These are phyloP conservation scores for Oscheius sp. DNA, from an alignment of 1,140 invertebrate genomes.

Conservation along the genomic window DNA sequence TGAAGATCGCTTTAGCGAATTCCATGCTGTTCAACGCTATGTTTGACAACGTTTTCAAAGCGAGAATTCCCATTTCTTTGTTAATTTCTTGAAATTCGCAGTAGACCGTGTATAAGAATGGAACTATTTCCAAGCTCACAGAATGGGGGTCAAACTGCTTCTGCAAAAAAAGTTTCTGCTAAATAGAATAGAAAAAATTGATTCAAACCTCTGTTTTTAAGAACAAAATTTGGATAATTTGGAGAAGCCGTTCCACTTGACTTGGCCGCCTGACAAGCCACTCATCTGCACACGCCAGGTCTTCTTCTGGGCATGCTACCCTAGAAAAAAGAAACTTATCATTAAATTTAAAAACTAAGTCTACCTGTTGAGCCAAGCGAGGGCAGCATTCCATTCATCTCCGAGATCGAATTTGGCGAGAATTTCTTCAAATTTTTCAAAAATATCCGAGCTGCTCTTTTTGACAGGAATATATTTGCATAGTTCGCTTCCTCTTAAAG, in stretches of 20 bases:
- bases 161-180: conserved; percentile 10
- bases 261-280: conserved; percentile 31
- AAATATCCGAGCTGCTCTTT: background rate
- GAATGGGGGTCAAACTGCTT: conserved; percentile 4
- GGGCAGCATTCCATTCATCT: conserved; percentile 31
- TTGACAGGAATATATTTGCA: conserved; percentile 17
- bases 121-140: conserved; percentile 18
- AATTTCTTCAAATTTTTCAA: conserved; percentile 7
- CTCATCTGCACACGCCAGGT: conserved; percentile 30
- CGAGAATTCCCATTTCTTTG: conserved; percentile 20
- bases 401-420: conserved; percentile 30
- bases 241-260: conserved; percentile 27
- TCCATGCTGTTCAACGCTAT: conserved; percentile 22
- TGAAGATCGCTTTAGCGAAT: conserved; percentile 29
- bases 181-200: background rate
- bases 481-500: conserved; percentile 3
- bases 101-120: conserved; percentile 29
- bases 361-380: conserved; percentile 35
- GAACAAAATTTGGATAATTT: conserved; percentile 35
- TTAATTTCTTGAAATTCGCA: conserved; percentile 19
- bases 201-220: conserved; percentile 32
- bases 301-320: conserved; percentile 39
- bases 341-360: too few species aligned
- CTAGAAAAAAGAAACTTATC: too few species aligned
- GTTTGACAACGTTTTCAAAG: conserved; percentile 38